Evolutionary conservation across 1,140 invertebrate genomes (phyloP).

Genomic region (Trichomalopsis sarcophagae): DNA sequence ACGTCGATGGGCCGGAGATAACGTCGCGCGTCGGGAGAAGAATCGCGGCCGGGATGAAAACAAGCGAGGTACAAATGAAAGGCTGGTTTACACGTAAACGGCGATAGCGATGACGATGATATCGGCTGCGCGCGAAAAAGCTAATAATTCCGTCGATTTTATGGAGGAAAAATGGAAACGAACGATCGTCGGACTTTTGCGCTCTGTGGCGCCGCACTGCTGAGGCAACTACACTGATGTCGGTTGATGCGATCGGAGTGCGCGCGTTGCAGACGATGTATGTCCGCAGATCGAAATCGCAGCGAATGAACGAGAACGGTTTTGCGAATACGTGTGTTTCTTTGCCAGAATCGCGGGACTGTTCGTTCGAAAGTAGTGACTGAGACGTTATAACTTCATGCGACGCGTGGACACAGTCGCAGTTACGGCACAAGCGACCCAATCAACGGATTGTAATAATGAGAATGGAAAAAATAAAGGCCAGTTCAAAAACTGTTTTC

Average conservation of each 20-base stretch:
- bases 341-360: not conserved
- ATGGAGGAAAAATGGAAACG: constrained; percentile 9
- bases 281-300: not conserved
- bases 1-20: constrained; percentile 31
- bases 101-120: constrained; percentile 13
- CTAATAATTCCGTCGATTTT: constrained; percentile 33
- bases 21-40: not conserved
- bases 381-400: no score
- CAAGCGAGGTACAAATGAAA: constrained; percentile 39
- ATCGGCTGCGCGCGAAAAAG: constrained; percentile 34
- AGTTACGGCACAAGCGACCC: no score
- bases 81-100: constrained; percentile 21
- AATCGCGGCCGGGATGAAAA: not conserved
- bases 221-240: not conserved
- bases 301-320: not conserved
- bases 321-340: not conserved
- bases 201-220: not conserved
- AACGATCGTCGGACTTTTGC: constrained; percentile 8
- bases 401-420: no score
- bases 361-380: no score
- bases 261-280: not conserved
- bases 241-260: not conserved
- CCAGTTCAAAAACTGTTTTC: no score
- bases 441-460: no score
- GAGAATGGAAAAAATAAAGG: no score